Evolutionary conservation across 2,113 vertebrate genomes (phyloP).

Genomic region (Pelecanus crispus): DNA sequence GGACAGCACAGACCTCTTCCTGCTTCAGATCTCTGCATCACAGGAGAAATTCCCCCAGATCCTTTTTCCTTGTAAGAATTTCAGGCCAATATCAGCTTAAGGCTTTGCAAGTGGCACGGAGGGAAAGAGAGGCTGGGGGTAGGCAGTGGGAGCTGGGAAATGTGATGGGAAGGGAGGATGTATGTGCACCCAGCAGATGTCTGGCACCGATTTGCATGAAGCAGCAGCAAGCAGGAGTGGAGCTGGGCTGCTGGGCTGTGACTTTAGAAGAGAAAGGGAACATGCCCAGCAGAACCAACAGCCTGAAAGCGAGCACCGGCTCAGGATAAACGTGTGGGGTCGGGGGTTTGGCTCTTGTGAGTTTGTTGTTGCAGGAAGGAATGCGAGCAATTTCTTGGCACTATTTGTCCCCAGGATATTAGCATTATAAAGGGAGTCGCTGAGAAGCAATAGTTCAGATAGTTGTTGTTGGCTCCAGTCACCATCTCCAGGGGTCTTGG

Average conservation of each 20-base stretch:
- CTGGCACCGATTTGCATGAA: not conserved
- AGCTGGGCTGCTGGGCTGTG: not conserved
- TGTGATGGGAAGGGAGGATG: not conserved
- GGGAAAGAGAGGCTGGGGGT: not conserved
- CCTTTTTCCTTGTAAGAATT: not conserved
- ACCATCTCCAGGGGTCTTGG: not conserved
- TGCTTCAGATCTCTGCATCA: not conserved
- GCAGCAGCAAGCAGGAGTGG: not conserved
- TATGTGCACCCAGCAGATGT: not conserved
- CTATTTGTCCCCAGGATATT: constrained; percentile 14
- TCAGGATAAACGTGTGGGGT: not conserved
- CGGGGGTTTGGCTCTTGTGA: not conserved
- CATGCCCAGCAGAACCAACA: accelerated
- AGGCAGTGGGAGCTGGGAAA: not conserved
- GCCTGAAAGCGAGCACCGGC: not conserved
- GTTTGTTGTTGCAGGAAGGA: constrained; percentile 22
- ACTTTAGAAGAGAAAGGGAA: not conserved
- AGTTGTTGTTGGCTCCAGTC: not conserved
- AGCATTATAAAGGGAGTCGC: not conserved
- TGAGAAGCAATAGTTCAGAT: not conserved
- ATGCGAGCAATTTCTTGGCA: constrained; percentile 40
- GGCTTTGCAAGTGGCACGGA: not conserved
- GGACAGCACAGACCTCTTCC: not conserved
- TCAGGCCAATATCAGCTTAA: not conserved
- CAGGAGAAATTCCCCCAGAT: not conserved